Evolutionary conservation across 2,797 vertebrate genomes (phyloP), one percentile per base, ranked within the genome.

Genomic region (Enteromius radiatus): DNA sequence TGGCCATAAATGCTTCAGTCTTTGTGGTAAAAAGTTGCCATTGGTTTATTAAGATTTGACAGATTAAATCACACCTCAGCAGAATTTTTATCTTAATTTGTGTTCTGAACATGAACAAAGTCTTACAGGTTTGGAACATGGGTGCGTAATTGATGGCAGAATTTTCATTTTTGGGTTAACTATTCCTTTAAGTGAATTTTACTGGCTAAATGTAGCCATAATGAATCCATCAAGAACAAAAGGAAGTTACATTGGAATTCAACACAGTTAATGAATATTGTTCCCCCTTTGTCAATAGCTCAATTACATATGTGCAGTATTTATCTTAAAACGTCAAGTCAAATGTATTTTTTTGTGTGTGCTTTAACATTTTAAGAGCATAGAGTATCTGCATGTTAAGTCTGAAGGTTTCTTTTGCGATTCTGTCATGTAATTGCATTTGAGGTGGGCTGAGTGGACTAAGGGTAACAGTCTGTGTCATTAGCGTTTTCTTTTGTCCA

Each of bases 401-500:
- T 23, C 15, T 64, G 9, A 73, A 49, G 69, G 43, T 38, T 73
- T 15, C 49, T 52, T 63, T 17, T 47, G 56, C 21, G 64, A 31
- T 49, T 80, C 38, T 33, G 38, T 63, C n/a, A 49, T 36, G 26
- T 73, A 81, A 81, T 73, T 63, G 54, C 38, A 61, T 67, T 38
- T 1, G 43, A 43, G 63, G n/a, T 67, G 45, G 61, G 61, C 70
- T 75, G 45, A 75, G 26, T 71, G 68, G 68, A 63, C 78, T 63
- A 71, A 52, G 43, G 45, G 43, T 67, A 75, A 81, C 31, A 74
- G 56, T 52, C 69, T 74, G 79, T 80, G 52, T 81, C 68, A 54
- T 80, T 63, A 65, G 54, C 28, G 68, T 68, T 79, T 43, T 43
- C 68, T 65, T 84, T 85, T 75, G 47, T 67, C 21, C 69, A 76